A percentile compares a stretch with the other conserved stretches of the same genome.
Conservation (phyloP, 2,113 vertebrate species). For the Erinaceus europaeus region DNA sequence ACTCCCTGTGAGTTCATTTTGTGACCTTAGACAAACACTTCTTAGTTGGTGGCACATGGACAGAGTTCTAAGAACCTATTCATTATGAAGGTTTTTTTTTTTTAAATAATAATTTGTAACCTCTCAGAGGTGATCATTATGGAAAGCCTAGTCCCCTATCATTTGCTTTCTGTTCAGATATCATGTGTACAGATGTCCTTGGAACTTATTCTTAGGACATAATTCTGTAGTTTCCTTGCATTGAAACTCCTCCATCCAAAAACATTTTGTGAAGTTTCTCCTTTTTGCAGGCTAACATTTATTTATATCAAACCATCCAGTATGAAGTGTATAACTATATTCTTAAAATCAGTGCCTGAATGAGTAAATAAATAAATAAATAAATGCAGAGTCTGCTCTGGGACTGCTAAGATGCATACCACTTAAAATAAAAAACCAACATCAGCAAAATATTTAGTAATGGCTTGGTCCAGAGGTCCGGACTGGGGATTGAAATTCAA, state of each 20-base stretch:
- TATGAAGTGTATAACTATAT: background rate
- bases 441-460: slow-evolving; percentile 71
- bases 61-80: background rate
- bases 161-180: background rate
- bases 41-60: background rate
- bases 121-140: background rate
- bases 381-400: background rate
- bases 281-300: background rate
- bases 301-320: background rate
- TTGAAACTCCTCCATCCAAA: background rate
- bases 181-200: background rate
- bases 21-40: background rate
- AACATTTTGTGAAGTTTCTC: background rate
- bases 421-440: slow-evolving; percentile 72
- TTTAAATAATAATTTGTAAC: no score
- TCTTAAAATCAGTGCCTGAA: background rate
- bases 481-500: slow-evolving; percentile 65
- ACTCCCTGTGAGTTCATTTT: background rate
- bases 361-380: slow-evolving; percentile 32
- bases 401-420: slow-evolving; percentile 60
- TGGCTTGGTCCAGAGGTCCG: slow-evolving; percentile 64
- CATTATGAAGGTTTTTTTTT: background rate
- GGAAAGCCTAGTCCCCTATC: background rate
- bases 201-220: background rate
- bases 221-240: background rate